Percentiles rank a stretch among this genome's conserved stretches.
Evolutionary conservation across 2,888 invertebrate genomes (phyloP).

Genomic region (Campoletis raptor): DNA sequence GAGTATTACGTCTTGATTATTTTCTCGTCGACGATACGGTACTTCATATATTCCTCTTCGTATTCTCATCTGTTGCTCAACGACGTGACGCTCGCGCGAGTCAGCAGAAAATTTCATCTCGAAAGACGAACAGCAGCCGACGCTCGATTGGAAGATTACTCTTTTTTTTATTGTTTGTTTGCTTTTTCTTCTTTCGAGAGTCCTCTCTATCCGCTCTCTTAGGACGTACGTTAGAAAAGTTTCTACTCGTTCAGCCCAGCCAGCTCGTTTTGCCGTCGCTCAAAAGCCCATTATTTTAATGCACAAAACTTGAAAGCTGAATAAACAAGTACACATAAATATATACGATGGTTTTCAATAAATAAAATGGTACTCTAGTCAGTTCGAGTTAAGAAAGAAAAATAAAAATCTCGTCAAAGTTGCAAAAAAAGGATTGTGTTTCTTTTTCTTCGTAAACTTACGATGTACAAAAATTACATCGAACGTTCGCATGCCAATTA

Average conservation of each 20-base stretch:
- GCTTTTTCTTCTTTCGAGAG: slow-evolving; percentile 32
- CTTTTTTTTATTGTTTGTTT: slow-evolving; percentile 20
- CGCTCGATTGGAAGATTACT: slow-evolving; percentile 30
- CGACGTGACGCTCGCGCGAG: slow-evolving; percentile 39
- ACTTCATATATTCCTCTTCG: slow-evolving; percentile 40
- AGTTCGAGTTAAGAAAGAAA: neutral
- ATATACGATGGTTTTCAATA: neutral
- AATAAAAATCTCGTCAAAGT: neutral
- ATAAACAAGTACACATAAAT: neutral
- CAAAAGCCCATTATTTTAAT: slow-evolving; percentile 34
- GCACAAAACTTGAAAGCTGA: slow-evolving; percentile 10
- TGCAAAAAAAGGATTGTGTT: neutral
- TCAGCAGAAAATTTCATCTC: slow-evolving; percentile 55
- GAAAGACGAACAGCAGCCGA: slow-evolving; percentile 10
- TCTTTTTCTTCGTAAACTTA: neutral
- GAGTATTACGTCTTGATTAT: slow-evolving; percentile 45
- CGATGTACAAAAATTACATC: slow-evolving; percentile 3
- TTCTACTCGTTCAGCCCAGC: slow-evolving; percentile 27
- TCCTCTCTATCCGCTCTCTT: slow-evolving; percentile 15
- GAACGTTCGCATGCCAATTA: slow-evolving; percentile 20
- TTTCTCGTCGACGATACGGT: slow-evolving; percentile 45
- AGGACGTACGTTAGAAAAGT: slow-evolving; percentile 26
- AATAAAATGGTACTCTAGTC: neutral
- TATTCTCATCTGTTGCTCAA: slow-evolving; percentile 50
- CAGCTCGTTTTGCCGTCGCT: slow-evolving; percentile 31